Conservation (phyloP, 2,888 invertebrate genomes). For the Polydrusus tereticollis region DNA sequence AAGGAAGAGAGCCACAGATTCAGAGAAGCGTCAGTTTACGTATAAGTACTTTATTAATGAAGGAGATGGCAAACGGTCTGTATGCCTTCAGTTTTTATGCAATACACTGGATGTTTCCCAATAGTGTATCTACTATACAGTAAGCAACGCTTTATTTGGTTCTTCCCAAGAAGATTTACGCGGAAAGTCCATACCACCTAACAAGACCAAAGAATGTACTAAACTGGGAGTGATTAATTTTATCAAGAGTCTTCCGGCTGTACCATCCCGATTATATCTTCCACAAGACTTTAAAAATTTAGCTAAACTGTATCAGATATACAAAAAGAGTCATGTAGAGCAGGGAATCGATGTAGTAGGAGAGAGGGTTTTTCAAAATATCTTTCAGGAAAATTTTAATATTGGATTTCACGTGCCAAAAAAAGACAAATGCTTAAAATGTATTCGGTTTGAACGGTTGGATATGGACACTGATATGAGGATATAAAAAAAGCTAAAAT, state of each 20-base stretch:
- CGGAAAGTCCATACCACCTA: neutral
- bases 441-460: neutral
- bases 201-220: neutral
- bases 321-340: neutral
- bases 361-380: neutral
- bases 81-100: constrained; percentile 2
- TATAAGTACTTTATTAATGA: constrained; percentile 14
- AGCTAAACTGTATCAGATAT: constrained; percentile 1
- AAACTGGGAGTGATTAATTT: neutral
- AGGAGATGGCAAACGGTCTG: neutral
- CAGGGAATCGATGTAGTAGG: constrained; percentile 8
- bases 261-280: neutral
- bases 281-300: constrained; percentile 11
- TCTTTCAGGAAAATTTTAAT: too few relatives aligned
- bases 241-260: neutral
- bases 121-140: neutral
- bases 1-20: neutral
- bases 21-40: too few relatives aligned
- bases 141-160: too few relatives aligned
- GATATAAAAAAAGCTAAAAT: neutral
- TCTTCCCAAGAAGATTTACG: constrained; percentile 11
- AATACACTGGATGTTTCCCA: constrained; percentile 6
- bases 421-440: constrained; percentile 2
- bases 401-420: constrained; percentile 16
- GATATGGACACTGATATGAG: neutral